Conservation (phyloP, 1,140 invertebrate genomes). For the Charaxes varanes region DNA sequence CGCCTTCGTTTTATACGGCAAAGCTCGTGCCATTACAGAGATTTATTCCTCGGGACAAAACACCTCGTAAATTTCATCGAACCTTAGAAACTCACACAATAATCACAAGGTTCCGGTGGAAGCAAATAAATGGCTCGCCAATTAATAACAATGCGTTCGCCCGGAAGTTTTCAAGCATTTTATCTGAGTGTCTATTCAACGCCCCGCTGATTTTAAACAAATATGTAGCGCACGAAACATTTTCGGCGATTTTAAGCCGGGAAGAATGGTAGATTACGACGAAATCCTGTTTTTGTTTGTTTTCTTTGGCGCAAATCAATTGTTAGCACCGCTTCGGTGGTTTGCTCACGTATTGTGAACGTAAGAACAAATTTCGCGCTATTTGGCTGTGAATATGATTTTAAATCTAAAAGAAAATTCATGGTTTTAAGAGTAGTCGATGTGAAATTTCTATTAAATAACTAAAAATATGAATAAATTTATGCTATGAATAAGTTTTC, state of each 20-base stretch:
- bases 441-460: too few relatives aligned
- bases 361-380: not conserved
- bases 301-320: slow-evolving; percentile 60
- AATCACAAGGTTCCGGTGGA: slow-evolving; percentile 41
- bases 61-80: slow-evolving; percentile 56
- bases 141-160: slow-evolving; percentile 51
- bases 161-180: slow-evolving; percentile 67
- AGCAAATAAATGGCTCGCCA: slow-evolving; percentile 61
- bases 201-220: slow-evolving; percentile 55
- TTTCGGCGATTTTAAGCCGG: slow-evolving; percentile 45
- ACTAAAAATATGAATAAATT: too few relatives aligned
- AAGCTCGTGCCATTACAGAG: slow-evolving; percentile 57
- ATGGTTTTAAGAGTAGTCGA: too few relatives aligned
- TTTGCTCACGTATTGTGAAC: slow-evolving; percentile 27
- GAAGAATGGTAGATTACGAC: slow-evolving; percentile 58
- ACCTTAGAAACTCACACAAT: slow-evolving; percentile 55
- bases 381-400: too few relatives aligned
- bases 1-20: slow-evolving; percentile 29
- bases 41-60: slow-evolving; percentile 58
- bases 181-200: slow-evolving; percentile 50
- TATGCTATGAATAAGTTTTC: too few relatives aligned
- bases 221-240: slow-evolving; percentile 46
- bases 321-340: slow-evolving; percentile 33
- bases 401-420: too few relatives aligned
- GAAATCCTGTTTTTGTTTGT: slow-evolving; percentile 71